Conservation (phyloP, 2,888 invertebrate species). For the Gymnosoma rotundatum region DNA sequence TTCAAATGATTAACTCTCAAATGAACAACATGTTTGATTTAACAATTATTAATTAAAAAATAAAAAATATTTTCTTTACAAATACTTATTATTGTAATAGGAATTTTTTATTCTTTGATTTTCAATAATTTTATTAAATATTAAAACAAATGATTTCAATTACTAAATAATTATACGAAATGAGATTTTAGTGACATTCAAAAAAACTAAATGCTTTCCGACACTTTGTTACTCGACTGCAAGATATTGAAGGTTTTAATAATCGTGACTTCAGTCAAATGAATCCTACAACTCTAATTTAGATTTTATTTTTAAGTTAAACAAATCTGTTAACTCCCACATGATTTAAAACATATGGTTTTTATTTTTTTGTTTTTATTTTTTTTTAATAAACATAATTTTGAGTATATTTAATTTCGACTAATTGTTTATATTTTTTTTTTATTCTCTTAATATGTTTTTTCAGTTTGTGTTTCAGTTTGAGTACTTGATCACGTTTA, state of each 20-base stretch:
- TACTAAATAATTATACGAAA: conserved; percentile 37
- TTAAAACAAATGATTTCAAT: not conserved
- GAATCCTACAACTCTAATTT: conserved; percentile 36
- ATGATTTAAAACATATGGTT: not conserved
- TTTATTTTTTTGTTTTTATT: not conserved
- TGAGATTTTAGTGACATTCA: not conserved
- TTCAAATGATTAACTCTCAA: conserved; percentile 47
- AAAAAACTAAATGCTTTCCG: conserved; percentile 18
- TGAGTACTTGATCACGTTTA: conserved; percentile 39
- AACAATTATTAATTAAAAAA: conserved; percentile 8
- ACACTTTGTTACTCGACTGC: not conserved
- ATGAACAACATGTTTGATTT: conserved; percentile 34
- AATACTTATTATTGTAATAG: not conserved
- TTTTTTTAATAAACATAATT: not conserved
- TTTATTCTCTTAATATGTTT: not conserved
- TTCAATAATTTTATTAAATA: too few relatives aligned
- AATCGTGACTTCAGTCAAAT: conserved; percentile 50
- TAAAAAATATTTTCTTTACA: not conserved
- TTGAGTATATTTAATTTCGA: conserved; percentile 17
- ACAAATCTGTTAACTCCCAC: conserved; percentile 34
- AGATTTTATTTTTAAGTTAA: not conserved
- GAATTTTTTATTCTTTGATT: not conserved
- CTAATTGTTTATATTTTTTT: conserved; percentile 23
- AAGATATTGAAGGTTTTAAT: conserved; percentile 7
- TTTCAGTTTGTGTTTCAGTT: conserved; percentile 2